phyloP scores from a whole-genome alignment of 2,113 vertebrate species.

The Podiceps cristatus region DNA sequence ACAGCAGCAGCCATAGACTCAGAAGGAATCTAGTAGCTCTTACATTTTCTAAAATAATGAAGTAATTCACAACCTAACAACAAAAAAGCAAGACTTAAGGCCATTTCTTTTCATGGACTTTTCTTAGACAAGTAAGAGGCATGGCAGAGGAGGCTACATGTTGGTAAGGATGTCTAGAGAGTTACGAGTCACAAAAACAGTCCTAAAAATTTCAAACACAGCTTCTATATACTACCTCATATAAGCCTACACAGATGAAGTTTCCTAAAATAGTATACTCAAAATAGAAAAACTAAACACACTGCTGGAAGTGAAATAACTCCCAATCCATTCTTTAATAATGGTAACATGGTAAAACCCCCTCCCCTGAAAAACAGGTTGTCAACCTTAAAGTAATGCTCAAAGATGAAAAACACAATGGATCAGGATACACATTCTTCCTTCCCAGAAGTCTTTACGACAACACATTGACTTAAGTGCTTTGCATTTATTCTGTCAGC shows the following conservation, averaged over 20 bases:
- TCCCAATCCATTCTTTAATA: neutral
- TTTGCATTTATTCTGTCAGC: neutral
- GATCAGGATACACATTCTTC: neutral
- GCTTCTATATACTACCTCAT: neutral
- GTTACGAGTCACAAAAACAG: neutral
- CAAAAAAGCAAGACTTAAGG: neutral
- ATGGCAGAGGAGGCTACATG: neutral
- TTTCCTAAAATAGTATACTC: neutral
- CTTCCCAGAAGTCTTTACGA: neutral
- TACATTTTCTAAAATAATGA: neutral
- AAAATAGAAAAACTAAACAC: neutral
- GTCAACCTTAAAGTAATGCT: neutral
- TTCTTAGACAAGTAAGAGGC: neutral
- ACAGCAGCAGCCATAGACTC: neutral
- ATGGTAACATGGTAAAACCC: neutral
- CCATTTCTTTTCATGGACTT: neutral
- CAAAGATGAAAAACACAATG: neutral
- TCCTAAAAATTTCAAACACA: neutral
- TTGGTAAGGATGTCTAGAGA: neutral
- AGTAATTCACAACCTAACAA: neutral
- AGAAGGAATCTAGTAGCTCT: neutral
- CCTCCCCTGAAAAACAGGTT: neutral
- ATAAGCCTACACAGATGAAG: neutral
- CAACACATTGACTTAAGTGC: too few relatives aligned
- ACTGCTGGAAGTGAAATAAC: neutral